phyloP scores from a whole-genome alignment of 2,113 vertebrate species.

The Clarias magur region DNA sequence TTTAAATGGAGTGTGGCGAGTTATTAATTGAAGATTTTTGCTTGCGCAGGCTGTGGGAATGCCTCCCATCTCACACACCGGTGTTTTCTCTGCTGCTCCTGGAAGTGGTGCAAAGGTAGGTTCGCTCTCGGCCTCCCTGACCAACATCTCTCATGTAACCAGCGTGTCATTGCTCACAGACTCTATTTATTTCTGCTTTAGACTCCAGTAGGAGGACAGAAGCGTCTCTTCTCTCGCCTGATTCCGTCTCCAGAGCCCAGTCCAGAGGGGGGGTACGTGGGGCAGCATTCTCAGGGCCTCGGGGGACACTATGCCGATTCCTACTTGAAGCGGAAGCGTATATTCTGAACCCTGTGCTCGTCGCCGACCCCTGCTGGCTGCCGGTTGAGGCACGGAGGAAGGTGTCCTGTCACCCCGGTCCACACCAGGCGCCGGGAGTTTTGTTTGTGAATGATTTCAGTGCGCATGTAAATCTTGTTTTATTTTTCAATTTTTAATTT shows the following conservation, averaged over 20 bases:
- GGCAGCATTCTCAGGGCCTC: slow-evolving; percentile 91
- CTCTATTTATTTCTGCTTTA: slow-evolving; percentile 50
- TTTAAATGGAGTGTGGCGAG: neutral
- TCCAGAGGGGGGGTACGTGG: slow-evolving; percentile 87
- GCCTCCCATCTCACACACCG: slow-evolving; percentile 74
- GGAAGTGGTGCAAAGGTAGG: slow-evolving; percentile 78
- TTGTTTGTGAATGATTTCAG: slow-evolving; percentile 67
- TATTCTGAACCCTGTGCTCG: slow-evolving; percentile 73
- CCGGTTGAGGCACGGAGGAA: neutral
- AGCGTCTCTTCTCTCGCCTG: slow-evolving; percentile 86
- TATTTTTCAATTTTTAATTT: slow-evolving; percentile 50
- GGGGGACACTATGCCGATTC: slow-evolving; percentile 93
- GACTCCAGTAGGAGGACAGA: slow-evolving; percentile 86
- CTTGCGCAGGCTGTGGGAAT: slow-evolving; percentile 78
- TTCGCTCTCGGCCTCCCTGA: neutral
- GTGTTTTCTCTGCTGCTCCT: slow-evolving; percentile 72
- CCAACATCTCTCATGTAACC: neutral
- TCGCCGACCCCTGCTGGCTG: neutral
- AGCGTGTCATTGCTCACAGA: neutral
- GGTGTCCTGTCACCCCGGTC: slow-evolving; percentile 43
- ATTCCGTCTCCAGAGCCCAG: slow-evolving; percentile 90
- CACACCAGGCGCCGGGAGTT: slow-evolving; percentile 50
- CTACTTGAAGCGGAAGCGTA: slow-evolving; percentile 90
- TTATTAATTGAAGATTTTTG: slow-evolving; percentile 14
- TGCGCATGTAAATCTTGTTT: slow-evolving; percentile 65